Evolutionary conservation across 2,797 vertebrate genomes (phyloP).

Genomic region (Melanotaenia boesemani): DNA sequence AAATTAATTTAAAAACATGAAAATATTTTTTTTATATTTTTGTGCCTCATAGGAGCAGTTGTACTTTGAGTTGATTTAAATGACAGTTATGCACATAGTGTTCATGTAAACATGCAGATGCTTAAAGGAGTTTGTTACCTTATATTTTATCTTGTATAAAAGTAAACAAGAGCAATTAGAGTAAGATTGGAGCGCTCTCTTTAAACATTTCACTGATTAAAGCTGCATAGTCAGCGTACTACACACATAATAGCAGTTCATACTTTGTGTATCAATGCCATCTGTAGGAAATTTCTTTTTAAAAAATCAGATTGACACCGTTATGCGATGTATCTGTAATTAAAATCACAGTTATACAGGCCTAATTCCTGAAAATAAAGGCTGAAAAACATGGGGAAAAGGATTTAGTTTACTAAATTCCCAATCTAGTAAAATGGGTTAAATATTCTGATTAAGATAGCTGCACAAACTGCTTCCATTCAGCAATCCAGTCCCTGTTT

Average conservation of each 20-base stretch:
- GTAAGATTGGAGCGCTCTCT: not conserved
- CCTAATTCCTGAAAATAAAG: not conserved
- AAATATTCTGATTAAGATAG: not conserved
- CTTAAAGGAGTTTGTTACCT: not conserved
- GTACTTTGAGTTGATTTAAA: not conserved
- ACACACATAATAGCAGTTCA: not conserved
- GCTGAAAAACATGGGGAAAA: not conserved
- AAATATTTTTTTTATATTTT: not conserved
- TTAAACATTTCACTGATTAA: not conserved
- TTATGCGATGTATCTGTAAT: not conserved
- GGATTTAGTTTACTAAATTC: not conserved
- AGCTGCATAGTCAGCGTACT: not conserved
- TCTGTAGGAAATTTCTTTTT: not conserved
- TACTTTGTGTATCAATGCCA: not conserved
- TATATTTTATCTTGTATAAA: not conserved
- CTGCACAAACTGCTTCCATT: slow-evolving; percentile 17
- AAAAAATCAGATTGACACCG: not conserved
- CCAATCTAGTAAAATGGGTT: not conserved
- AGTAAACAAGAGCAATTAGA: not conserved
- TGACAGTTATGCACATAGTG: not conserved
- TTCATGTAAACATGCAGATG: not conserved
- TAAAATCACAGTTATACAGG: not conserved
- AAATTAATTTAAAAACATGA: no score
- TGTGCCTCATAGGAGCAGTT: not conserved
- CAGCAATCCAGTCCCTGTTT: slow-evolving; percentile 25